Evolutionary conservation across 2,888 invertebrate genomes (phyloP).

Genomic region (Tanypteryx hageni): DNA sequence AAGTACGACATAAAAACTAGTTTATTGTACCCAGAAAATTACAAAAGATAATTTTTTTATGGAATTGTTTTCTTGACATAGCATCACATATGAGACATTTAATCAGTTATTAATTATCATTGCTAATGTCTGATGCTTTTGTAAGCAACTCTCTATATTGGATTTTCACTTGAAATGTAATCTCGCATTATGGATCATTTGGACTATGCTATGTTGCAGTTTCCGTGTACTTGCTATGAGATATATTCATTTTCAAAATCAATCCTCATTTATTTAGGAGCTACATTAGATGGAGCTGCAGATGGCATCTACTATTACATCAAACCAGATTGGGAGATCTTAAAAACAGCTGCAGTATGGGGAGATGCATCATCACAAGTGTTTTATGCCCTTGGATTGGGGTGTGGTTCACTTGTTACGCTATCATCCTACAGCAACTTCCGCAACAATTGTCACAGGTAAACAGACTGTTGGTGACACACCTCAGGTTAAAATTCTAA

Average conservation of each 20-base stretch:
- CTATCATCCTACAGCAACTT: conserved; percentile 70
- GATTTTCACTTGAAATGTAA: too few relatives aligned
- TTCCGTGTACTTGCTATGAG: too few relatives aligned
- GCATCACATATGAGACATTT: too few relatives aligned
- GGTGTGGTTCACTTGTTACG: conserved; percentile 70
- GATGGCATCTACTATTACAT: conserved; percentile 76
- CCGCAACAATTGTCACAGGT: conserved; percentile 69
- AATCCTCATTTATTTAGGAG: conserved; percentile 70
- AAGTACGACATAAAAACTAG: too few relatives aligned
- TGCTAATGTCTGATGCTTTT: too few relatives aligned
- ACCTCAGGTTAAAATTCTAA: background rate
- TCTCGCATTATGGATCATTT: too few relatives aligned
- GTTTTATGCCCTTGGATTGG: conserved; percentile 70
- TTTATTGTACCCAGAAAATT: too few relatives aligned
- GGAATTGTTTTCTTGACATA: too few relatives aligned
- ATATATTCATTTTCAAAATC: background rate
- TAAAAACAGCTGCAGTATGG: conserved; percentile 73
- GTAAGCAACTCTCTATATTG: too few relatives aligned
- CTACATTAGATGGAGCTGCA: conserved; percentile 75
- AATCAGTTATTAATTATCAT: too few relatives aligned
- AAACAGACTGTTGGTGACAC: background rate
- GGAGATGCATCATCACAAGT: conserved; percentile 71
- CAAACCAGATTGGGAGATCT: conserved; percentile 73
- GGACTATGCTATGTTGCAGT: too few relatives aligned
- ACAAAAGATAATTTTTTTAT: too few relatives aligned